Base-by-base conservation (phyloP, 2,113 vertebrate genomes). In the Ochotona princeps region DNA sequence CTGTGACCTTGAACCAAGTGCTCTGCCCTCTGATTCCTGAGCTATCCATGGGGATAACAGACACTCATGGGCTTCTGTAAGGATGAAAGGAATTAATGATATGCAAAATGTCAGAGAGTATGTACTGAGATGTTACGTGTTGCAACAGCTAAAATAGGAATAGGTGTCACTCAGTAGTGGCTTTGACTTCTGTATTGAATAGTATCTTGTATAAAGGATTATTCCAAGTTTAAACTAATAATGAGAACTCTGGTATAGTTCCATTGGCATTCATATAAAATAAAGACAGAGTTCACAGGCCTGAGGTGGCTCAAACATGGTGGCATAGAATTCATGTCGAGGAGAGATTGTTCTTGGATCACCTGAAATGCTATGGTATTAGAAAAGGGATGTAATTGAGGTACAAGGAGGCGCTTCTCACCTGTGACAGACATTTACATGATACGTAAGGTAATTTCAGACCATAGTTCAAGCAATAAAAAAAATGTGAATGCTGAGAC, bases 141-240 rank as follows among this genome's bases (percentile, higher is more conserved):
- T 72, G 8, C 17, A 35, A 69, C 15, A 69, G 26, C 49, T 70
- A 35, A 69, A 1, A 17, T 49, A 75, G 65, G 63, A 72, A 54
- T 25, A 54, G 26, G 13, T 61, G 44, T 84, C 8, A 17, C 54
- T 63, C 7, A 13, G 28, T 49, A 54, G 14, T 81, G n/a, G 4
- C 60, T 95, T 87, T 81, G 78, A 83, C 73, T 79, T 90, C 49
- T 81, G 28, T 14, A 63, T 72, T 65, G 21, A 93, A 76, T 88
- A 54, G 61, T 44, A 10, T 21, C 60, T 82, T 94, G 69, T 38
- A 15, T 70, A 30, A 72, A 60, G 61, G 3, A n/a, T 51, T 38
- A 1, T 89, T 93, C 72, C 18, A 88, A 32, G 70, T 70, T 90
- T 67, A 57, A 25, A 25, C 47, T 14, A 87, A 65, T 70, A 60